Conservation (phyloP, 2,888 invertebrate genomes). For the Pomacea canaliculata region DNA sequence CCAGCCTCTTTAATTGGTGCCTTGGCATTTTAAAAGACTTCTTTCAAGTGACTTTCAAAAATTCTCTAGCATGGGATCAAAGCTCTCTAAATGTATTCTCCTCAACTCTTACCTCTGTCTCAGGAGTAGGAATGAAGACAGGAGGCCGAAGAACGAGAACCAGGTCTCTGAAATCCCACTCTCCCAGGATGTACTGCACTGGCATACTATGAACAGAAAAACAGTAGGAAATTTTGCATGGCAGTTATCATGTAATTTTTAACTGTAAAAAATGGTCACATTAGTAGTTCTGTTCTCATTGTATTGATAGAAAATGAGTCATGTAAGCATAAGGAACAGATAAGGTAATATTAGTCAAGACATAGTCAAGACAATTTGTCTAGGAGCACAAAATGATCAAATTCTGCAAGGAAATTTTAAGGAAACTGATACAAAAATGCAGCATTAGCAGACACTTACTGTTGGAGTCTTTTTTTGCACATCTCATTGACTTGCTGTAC, state of each 20-base stretch:
- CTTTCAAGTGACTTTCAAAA: too few relatives aligned
- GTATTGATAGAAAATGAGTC: too few relatives aligned
- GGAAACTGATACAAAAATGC: too few relatives aligned
- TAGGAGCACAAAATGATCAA: too few relatives aligned
- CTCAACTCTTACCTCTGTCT: conserved; percentile 74
- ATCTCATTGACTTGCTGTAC: conserved; percentile 7
- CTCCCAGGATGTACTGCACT: conserved; percentile 79
- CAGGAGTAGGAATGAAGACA: conserved; percentile 80
- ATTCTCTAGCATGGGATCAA: too few relatives aligned
- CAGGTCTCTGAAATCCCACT: conserved; percentile 79
- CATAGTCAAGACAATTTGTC: too few relatives aligned
- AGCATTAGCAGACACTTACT: background rate
- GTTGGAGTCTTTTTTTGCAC: background rate
- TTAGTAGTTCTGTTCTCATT: background rate
- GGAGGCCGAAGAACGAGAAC: conserved; percentile 76
- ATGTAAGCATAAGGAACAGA: too few relatives aligned
- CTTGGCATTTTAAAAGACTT: too few relatives aligned
- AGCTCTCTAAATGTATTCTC: too few relatives aligned
- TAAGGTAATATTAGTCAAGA: too few relatives aligned
- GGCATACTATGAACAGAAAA: conserved; percentile 73
- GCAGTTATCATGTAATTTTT: background rate
- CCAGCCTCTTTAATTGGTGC: too few relatives aligned
- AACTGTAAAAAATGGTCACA: background rate
- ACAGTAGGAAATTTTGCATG: background rate
- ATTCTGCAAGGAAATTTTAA: too few relatives aligned